Conservation (phyloP, 2,888 invertebrate genomes). For the Xanthia icteritia region DNA sequence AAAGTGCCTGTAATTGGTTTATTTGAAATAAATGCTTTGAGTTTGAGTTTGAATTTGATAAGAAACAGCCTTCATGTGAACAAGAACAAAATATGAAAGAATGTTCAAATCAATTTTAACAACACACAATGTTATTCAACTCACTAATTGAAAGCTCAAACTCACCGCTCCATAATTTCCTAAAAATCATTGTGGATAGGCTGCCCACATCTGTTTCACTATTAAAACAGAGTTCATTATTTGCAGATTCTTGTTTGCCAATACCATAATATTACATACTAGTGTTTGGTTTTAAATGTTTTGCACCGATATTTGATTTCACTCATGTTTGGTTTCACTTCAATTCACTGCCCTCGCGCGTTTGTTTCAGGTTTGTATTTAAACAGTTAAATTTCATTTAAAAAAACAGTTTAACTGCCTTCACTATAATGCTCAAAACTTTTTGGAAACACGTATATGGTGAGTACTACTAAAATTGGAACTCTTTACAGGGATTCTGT, state of each 20-base stretch:
- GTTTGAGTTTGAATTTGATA: no score
- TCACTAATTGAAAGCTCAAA: conserved; percentile 14
- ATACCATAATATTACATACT: not conserved
- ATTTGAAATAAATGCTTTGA: no score
- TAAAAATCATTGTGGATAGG: not conserved
- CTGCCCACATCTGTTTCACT: conserved; percentile 4
- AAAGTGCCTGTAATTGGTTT: no score
- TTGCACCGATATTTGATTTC: conserved; percentile 31
- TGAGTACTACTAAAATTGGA: not conserved
- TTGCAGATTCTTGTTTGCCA: conserved; percentile 15
- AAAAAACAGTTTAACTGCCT: not conserved
- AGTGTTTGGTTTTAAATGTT: conserved; percentile 20
- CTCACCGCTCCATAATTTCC: conserved; percentile 14
- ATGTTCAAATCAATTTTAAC: not conserved
- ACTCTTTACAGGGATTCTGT: not conserved
- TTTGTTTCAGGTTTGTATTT: not conserved
- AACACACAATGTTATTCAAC: not conserved
- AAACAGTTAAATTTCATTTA: conserved; percentile 3
- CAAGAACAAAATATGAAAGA: not conserved
- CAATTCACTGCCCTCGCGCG: not conserved
- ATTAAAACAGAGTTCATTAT: conserved; percentile 15
- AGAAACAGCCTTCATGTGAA: not conserved
- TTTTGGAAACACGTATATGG: no score
- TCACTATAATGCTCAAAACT: no score
- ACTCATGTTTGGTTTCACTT: conserved; percentile 7